phyloP scores from a whole-genome alignment of 2,888 invertebrate genomes.

The Lissocephala sabroskyi region DNA sequence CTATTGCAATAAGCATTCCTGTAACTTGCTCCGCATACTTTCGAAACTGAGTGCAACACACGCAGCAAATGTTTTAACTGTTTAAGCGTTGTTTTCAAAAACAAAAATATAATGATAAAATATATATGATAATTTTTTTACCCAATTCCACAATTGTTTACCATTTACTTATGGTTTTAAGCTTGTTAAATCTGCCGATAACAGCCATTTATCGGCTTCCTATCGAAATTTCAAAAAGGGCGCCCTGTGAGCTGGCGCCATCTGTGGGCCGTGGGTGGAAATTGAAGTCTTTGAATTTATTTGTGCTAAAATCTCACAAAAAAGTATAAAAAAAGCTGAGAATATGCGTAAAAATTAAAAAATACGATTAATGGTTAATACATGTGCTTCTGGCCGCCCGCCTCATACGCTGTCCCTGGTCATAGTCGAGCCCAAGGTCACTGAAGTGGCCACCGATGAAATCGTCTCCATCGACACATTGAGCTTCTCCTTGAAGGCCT shows the following conservation, averaged over 20 bases:
- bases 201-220: too few relatives aligned
- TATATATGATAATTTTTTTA: too few relatives aligned
- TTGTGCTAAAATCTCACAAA: slow-evolving; percentile 20
- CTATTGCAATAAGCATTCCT: slow-evolving; percentile 45
- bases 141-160: too few relatives aligned
- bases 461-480: slow-evolving; percentile 69
- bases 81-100: slow-evolving; percentile 16
- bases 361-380: not conserved
- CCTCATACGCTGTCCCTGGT: slow-evolving; percentile 37
- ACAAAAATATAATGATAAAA: too few relatives aligned
- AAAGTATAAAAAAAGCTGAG: slow-evolving; percentile 1
- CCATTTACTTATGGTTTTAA: too few relatives aligned
- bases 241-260: too few relatives aligned
- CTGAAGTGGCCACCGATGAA: slow-evolving; percentile 69
- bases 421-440: slow-evolving; percentile 51
- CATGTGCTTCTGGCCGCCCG: not conserved
- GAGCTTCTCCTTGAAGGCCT: slow-evolving; percentile 62
- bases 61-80: slow-evolving; percentile 4
- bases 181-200: too few relatives aligned
- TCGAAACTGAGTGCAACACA: slow-evolving; percentile 12
- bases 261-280: too few relatives aligned
- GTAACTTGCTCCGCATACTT: slow-evolving; percentile 28
- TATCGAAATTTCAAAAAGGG: too few relatives aligned
- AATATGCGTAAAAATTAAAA: not conserved
- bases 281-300: slow-evolving; percentile 14